phyloP scores from a whole-genome alignment of 2,888 invertebrate species.

The Atherix ibis region DNA sequence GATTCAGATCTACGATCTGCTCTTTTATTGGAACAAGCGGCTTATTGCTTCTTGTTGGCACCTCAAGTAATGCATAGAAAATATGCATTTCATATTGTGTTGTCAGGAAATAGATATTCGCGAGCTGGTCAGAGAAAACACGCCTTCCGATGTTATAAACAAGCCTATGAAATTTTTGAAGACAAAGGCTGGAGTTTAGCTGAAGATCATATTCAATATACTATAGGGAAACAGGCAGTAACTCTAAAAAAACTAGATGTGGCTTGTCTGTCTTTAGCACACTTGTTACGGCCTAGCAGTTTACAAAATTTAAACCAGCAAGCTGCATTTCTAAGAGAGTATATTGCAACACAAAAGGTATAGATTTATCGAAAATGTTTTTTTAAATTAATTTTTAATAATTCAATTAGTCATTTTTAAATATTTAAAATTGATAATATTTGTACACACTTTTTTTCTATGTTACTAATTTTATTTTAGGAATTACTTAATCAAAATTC shows the following conservation, averaged over 20 bases:
- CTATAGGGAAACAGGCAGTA: constrained; percentile 78
- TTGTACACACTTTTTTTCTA: neutral
- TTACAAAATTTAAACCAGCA: constrained; percentile 59
- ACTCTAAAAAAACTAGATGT: constrained; percentile 56
- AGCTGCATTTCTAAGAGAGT: constrained; percentile 70
- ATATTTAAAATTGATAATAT: neutral
- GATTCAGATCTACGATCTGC: constrained; percentile 95
- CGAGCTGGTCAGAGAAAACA: constrained; percentile 87
- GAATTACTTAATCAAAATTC: constrained; percentile 25
- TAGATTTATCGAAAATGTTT: constrained; percentile 6
- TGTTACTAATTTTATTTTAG: constrained; percentile 14
- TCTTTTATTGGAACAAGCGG: constrained; percentile 84
- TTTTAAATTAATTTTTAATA: constrained; percentile 1
- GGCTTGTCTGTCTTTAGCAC: constrained; percentile 60
- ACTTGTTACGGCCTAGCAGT: constrained; percentile 53
- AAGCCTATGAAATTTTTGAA: constrained; percentile 65
- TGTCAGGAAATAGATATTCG: constrained; percentile 89
- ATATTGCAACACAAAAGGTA: constrained; percentile 71
- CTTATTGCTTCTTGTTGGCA: constrained; percentile 67
- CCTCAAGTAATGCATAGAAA: constrained; percentile 64
- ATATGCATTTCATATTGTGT: constrained; percentile 90
- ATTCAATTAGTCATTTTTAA: neutral
- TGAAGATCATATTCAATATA: constrained; percentile 91
- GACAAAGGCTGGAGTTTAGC: constrained; percentile 76
- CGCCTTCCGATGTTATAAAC: constrained; percentile 79